Conservation (phyloP, 2,113 vertebrate species). For the Romanogobio albipinnatus region DNA sequence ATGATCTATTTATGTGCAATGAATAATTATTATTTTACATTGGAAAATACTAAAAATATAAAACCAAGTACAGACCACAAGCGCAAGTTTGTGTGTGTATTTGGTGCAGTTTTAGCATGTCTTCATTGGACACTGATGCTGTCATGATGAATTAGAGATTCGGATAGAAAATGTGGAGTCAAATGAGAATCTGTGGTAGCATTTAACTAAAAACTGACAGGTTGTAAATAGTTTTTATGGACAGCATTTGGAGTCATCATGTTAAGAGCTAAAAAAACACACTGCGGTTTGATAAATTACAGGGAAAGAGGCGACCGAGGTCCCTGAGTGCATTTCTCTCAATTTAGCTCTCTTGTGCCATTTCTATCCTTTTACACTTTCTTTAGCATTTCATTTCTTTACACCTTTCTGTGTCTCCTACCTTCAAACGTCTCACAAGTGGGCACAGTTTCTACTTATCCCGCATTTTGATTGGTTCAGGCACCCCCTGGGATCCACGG, state of each 20-base stretch:
- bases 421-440: constrained; percentile 45
- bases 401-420: not conserved
- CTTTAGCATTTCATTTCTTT: not conserved
- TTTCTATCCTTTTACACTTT: not conserved
- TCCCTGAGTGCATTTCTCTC: constrained; percentile 14
- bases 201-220: not conserved
- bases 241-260: constrained; percentile 1
- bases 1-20: not conserved
- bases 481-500: not conserved
- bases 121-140: not conserved
- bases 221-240: not conserved
- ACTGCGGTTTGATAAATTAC: constrained; percentile 44
- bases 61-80: not conserved
- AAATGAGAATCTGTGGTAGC: not conserved
- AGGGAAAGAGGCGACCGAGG: not conserved
- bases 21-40: not conserved
- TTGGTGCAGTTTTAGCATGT: not conserved
- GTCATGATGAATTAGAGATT: not conserved
- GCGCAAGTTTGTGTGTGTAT: not conserved
- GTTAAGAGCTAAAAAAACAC: constrained; percentile 37
- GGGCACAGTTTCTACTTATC: constrained; percentile 7
- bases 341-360: not conserved
- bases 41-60: not conserved
- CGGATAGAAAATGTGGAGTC: constrained; percentile 2
- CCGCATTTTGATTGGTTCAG: constrained; percentile 43